These are phyloP conservation scores for Drosophila pruinosa DNA, from an alignment of 1,140 invertebrate genomes.

Conservation along the genomic window DNA sequence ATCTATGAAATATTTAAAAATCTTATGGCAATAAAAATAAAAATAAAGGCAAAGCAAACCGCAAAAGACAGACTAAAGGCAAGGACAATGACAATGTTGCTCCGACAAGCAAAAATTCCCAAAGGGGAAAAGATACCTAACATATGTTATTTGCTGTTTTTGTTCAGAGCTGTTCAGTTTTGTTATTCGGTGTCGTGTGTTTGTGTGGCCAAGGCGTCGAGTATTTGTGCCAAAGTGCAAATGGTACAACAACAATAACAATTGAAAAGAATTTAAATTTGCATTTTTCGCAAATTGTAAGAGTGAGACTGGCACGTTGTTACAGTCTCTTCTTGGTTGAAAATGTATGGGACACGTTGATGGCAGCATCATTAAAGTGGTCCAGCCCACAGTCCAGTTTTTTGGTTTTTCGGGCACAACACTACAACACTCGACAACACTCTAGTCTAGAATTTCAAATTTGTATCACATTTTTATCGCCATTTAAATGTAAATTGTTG, in stretches of 20 bases:
- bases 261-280: conserved; percentile 82
- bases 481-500: conserved; percentile 80
- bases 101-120: conserved; percentile 43
- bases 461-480: conserved; percentile 80
- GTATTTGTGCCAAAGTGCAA: conserved; percentile 76
- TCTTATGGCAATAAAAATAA: conserved; percentile 57
- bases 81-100: conserved; percentile 47
- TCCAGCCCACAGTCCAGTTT: conserved; percentile 23
- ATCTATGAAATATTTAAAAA: conserved; percentile 70
- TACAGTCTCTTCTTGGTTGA: neutral
- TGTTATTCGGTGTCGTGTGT: conserved; percentile 12
- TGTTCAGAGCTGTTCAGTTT: conserved; percentile 31
- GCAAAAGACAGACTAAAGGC: conserved; percentile 35
- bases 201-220: conserved; percentile 58
- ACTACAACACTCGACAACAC: neutral
- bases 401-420: conserved; percentile 19
- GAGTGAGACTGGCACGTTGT: conserved; percentile 1
- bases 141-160: conserved; percentile 62
- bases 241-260: conserved; percentile 80
- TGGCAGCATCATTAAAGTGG: conserved; percentile 65
- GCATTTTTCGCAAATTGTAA: conserved; percentile 71
- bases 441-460: conserved; percentile 72
- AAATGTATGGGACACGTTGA: conserved; percentile 16
- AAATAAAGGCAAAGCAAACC: conserved; percentile 33
- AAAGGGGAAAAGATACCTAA: conserved; percentile 68